phyloP scores from a whole-genome alignment of 2,797 vertebrate genomes.

The Crenichthys baileyi region DNA sequence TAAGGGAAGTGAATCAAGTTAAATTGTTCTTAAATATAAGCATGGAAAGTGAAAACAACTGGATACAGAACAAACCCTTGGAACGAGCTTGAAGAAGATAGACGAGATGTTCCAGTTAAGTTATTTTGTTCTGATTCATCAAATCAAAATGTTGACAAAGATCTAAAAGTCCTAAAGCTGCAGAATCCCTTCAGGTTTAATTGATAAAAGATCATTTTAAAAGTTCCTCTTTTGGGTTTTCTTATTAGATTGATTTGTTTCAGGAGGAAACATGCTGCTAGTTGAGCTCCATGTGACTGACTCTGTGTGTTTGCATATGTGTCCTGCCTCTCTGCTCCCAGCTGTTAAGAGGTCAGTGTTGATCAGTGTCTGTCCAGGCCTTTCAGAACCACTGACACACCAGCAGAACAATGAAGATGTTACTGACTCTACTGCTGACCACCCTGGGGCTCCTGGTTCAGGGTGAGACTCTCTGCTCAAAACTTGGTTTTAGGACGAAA shows the following conservation, averaged over 20 bases:
- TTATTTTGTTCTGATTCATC: no score
- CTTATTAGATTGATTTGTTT: background rate
- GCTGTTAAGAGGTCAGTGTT: conserved; percentile 9
- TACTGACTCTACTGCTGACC: conserved; percentile 41
- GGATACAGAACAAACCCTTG: no score
- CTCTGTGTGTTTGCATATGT: conserved; percentile 27
- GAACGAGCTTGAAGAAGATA: no score
- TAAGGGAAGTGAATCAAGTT: no score
- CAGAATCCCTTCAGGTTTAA: no score
- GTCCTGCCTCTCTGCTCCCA: conserved; percentile 4
- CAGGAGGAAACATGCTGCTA: no score
- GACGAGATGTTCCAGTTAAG: no score
- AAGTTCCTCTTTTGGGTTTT: background rate
- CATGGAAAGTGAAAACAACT: no score
- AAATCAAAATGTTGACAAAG: no score
- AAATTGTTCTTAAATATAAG: no score
- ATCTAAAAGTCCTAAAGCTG: no score
- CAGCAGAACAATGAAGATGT: conserved; percentile 41
- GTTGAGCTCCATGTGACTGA: background rate
- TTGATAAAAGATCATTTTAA: no score
- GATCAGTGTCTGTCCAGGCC: conserved; percentile 30
- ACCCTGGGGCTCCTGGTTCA: conserved; percentile 27
- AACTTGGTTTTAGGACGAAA: background rate
- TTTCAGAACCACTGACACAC: conserved; percentile 33
- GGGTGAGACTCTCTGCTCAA: conserved; percentile 5